Evolutionary conservation across 2,797 vertebrate species (phyloP), one percentile per base, ranked within the genome.

Genomic region (Eleutherodactylus coqui): DNA sequence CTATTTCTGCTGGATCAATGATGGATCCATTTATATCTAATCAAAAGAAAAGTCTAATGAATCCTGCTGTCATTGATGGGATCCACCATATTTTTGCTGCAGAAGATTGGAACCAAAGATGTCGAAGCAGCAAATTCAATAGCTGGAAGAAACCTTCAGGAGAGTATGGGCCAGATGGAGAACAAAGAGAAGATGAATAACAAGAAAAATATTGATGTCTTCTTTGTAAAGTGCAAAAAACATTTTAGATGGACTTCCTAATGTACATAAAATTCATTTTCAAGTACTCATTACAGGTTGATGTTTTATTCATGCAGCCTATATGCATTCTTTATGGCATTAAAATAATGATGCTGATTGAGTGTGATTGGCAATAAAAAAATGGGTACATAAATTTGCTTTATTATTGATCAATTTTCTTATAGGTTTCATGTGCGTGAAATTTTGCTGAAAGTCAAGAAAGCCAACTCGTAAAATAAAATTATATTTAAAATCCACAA

Each of bases 331-430:
- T 75, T 43, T 45, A 43, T 73, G 69, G 19, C 69, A 41, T 24
- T 11, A 73, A 70, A 67, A n/a, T n/a, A n/a, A n/a, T n/a, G 13
- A 19, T n/a, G 36, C 21, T 47, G 27, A 75, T 17, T 45, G 41
- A 75, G 13, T 47, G 24, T 75, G 5, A 75, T 75, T 29, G 27
- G 43, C 38, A 43, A 9, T 43, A 41, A 5, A 27, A 75, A 75
- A 75, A 75, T 75, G 41, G 70, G 24, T 9, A 14, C n/a, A 75
- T 75, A 29, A 47, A 16, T 73, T 45, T 73, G 24, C 24, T 73
- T 73, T 27, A 43, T 45, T 73, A 73, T 73, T 75, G 70, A 45
- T 75, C 41, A 73, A n/a, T 2, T 38, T 2, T 73, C 69, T 45
- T 17, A 11, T 14, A n/a, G 13, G 45, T 69, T 69, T 21, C 17